A percentile compares a stretch with the other conserved stretches of the same genome.
phyloP scores from a whole-genome alignment of 2,888 invertebrate genomes.

The Leptinotarsa haldemani region DNA sequence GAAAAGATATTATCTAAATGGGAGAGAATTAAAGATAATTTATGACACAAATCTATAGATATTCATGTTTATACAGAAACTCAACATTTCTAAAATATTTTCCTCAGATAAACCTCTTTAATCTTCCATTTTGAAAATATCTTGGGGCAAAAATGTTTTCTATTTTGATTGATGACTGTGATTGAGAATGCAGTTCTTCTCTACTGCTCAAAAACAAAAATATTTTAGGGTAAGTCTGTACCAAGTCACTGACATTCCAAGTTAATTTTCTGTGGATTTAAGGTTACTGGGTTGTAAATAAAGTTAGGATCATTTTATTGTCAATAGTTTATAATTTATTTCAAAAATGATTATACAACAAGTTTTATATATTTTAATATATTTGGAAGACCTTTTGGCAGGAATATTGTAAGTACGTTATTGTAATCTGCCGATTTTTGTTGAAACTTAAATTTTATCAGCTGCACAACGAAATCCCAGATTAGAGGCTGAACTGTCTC shows the following conservation, averaged over 20 bases:
- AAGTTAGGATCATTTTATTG: conserved; percentile 28
- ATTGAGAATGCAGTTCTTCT: conserved; percentile 4
- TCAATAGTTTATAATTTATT: conserved; percentile 36
- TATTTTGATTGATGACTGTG: neutral
- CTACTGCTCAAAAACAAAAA: neutral
- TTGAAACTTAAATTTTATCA: conserved; percentile 13
- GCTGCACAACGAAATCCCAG: conserved; percentile 92
- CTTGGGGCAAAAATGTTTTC: no score
- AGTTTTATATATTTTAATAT: conserved; percentile 35
- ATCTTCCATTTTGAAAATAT: no score
- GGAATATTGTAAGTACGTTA: conserved; percentile 51
- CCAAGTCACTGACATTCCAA: conserved; percentile 32
- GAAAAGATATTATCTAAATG: no score
- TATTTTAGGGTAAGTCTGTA: conserved; percentile 8
- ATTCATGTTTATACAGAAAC: no score
- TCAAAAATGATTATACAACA: conserved; percentile 34
- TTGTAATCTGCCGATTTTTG: conserved; percentile 37
- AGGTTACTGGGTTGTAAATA: conserved; percentile 15
- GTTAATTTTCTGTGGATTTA: conserved; percentile 25
- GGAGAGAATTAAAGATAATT: no score
- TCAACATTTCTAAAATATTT: no score
- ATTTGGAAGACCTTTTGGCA: conserved; percentile 60
- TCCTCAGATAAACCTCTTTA: no score
- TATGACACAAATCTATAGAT: no score
- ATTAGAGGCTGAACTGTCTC: conserved; percentile 93